phyloP scores from a whole-genome alignment of 2,888 invertebrate species.

The Coenonympha glycerion region DNA sequence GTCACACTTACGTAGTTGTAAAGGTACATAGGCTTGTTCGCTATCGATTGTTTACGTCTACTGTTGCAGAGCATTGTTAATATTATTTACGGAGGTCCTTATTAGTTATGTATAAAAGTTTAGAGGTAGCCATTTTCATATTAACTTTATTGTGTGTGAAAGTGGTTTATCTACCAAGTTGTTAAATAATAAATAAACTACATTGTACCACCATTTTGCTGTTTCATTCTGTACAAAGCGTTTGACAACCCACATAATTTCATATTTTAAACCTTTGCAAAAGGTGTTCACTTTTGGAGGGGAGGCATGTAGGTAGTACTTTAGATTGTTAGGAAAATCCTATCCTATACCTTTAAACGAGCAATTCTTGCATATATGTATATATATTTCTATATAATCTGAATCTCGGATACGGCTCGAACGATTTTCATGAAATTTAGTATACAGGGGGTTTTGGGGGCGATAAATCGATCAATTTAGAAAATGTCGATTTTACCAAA shows the following conservation, averaged over 20 bases:
- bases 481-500: no score
- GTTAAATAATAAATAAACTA: constrained; percentile 80
- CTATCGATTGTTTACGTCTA: constrained; percentile 43
- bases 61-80: constrained; percentile 64
- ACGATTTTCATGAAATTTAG: no score
- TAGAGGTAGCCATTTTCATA: constrained; percentile 74
- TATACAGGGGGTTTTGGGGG: no score
- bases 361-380: no score
- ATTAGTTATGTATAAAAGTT: constrained; percentile 74
- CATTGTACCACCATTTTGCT: constrained; percentile 78
- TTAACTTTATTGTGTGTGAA: constrained; percentile 59
- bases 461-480: no score
- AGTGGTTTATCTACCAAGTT: constrained; percentile 76
- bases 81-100: constrained; percentile 61
- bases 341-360: no score
- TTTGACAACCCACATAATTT: neutral
- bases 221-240: constrained; percentile 1
- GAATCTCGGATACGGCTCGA: no score
- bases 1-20: constrained; percentile 44
- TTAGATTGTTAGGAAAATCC: no score
- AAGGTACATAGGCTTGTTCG: constrained; percentile 58
- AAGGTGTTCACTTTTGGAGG: no score
- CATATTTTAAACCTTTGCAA: no score
- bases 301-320: no score
- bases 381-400: no score